Conservation (phyloP, 2,113 vertebrate species). For the Romanogobio albipinnatus region DNA sequence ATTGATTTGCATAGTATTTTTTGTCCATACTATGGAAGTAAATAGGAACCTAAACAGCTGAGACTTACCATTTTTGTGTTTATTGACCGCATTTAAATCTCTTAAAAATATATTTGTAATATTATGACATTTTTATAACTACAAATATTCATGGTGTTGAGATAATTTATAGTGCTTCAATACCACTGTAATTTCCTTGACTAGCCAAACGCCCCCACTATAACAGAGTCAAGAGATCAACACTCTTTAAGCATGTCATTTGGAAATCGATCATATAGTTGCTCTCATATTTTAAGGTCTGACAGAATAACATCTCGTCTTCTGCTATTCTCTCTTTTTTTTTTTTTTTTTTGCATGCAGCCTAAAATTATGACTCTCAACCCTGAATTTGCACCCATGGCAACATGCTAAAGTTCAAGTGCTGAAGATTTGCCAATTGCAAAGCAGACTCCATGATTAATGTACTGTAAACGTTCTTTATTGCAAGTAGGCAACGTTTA, state of each 20-base stretch:
- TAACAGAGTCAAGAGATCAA: background rate
- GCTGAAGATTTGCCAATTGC: background rate
- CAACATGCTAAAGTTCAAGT: background rate
- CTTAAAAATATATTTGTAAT: background rate
- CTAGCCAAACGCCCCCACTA: too few species aligned
- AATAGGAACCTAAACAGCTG: background rate
- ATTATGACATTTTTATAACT: constrained; percentile 8
- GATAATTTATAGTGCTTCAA: background rate
- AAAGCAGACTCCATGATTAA: background rate
- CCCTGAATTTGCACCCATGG: background rate
- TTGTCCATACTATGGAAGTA: background rate
- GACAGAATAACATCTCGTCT: background rate
- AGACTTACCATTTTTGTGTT: background rate
- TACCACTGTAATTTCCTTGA: background rate
- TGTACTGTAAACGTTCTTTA: background rate
- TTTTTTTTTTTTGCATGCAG: background rate
- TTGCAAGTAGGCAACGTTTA: background rate
- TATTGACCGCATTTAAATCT: background rate
- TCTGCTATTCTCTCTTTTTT: background rate
- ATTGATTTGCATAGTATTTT: too few species aligned
- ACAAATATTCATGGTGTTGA: background rate
- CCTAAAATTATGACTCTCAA: background rate
- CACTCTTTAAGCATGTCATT: constrained; percentile 4
- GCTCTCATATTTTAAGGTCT: background rate
- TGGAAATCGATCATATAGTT: background rate